Conservation (phyloP, 2,113 vertebrate species). For the Psittacula cyanocephala region DNA sequence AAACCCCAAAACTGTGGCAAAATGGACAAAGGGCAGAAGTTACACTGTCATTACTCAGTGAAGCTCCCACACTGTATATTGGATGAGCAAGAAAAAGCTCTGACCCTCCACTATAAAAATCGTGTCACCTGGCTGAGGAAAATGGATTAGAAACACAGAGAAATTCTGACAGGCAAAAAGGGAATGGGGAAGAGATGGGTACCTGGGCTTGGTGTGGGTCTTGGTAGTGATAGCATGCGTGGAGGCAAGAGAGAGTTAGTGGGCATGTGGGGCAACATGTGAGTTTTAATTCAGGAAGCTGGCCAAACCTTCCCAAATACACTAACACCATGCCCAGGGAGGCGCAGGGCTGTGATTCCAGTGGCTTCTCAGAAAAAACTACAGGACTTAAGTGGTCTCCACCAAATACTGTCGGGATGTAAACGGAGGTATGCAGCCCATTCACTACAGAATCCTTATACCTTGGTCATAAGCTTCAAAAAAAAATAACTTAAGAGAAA, state of each 20-base stretch:
- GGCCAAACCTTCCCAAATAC: fast-evolving
- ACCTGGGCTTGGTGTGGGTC: background rate
- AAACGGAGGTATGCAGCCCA: fast-evolving
- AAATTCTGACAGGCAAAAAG: background rate
- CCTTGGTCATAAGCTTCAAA: fast-evolving
- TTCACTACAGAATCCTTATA: fast-evolving
- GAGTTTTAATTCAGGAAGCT: too few relatives aligned
- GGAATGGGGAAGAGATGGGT: background rate
- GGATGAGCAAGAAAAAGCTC: background rate
- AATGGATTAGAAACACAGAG: fast-evolving
- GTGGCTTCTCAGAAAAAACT: background rate
- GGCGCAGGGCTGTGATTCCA: too few relatives aligned
- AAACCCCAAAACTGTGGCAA: fast-evolving
- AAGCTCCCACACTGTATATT: fast-evolving
- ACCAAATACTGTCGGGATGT: fast-evolving
- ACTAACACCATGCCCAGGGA: fast-evolving
- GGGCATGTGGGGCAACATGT: fast-evolving
- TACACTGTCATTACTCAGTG: background rate
- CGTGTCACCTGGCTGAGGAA: fast-evolving
- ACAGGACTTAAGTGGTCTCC: too few relatives aligned
- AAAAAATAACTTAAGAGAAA: too few relatives aligned
- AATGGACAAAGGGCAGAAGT: background rate
- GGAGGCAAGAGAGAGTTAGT: background rate
- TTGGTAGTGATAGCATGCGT: fast-evolving
- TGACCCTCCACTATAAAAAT: fast-evolving